Evolutionary conservation across 2,797 vertebrate genomes (phyloP).

Genomic region (Vireo griseus): DNA sequence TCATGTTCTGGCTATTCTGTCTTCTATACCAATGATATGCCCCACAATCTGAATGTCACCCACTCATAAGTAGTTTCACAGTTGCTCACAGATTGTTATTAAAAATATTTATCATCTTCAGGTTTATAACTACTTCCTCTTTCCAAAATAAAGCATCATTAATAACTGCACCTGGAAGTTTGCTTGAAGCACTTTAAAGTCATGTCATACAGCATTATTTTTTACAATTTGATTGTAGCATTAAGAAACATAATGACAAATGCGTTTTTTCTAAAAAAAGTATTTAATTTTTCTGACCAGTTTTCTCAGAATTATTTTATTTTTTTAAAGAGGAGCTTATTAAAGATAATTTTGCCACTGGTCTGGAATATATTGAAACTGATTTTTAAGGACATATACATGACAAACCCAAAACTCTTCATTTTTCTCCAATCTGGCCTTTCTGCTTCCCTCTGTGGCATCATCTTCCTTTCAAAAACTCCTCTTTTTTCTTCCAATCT

Average conservation of each 20-base stretch:
- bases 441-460: neutral
- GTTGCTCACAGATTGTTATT: neutral
- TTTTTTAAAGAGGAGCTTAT: neutral
- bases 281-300: neutral
- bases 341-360: neutral
- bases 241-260: neutral
- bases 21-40: neutral
- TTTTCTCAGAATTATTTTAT: neutral
- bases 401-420: neutral
- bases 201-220: neutral
- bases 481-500: neutral
- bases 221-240: neutral
- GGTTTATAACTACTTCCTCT: neutral
- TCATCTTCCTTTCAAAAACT: neutral
- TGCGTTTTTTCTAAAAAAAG: neutral
- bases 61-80: neutral
- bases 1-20: neutral
- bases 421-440: neutral
- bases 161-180: neutral
- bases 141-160: neutral
- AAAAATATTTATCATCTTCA: neutral
- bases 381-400: neutral
- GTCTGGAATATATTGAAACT: neutral
- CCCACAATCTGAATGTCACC: neutral
- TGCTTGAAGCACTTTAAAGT: neutral